phyloP scores from a whole-genome alignment of 2,888 invertebrate species.

The Sphecodes monilicornis region DNA sequence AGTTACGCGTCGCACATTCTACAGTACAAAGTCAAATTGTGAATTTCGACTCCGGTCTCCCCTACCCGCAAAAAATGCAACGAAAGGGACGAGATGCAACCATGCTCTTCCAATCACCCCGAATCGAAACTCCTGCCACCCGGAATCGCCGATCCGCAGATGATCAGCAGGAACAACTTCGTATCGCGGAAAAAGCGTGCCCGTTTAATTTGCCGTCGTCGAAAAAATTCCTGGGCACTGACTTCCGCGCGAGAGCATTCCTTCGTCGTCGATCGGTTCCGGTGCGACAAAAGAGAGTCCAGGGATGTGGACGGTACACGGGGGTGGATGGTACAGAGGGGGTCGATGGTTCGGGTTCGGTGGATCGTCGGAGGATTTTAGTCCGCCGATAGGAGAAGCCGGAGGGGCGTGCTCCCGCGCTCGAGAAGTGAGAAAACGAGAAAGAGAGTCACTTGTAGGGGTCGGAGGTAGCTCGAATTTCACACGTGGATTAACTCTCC shows the following conservation, averaged over 20 bases:
- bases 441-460: slow-evolving; percentile 63
- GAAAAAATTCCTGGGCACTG: slow-evolving; percentile 46
- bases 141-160: neutral
- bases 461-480: slow-evolving; percentile 78
- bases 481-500: slow-evolving; percentile 81
- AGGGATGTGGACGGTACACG: neutral
- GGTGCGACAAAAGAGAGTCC: slow-evolving; percentile 23
- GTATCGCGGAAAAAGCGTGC: slow-evolving; percentile 7
- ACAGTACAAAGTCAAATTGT: too few relatives aligned
- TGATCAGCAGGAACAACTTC: neutral
- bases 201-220: slow-evolving; percentile 47
- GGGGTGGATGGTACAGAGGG: neutral
- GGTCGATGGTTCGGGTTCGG: neutral
- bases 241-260: slow-evolving; percentile 59
- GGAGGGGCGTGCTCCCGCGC: neutral
- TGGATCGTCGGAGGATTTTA: slow-evolving; percentile 2
- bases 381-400: neutral
- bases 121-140: neutral
- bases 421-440: neutral
- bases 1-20: too few relatives aligned
- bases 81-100: too few relatives aligned
- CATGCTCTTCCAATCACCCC: neutral
- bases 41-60: too few relatives aligned
- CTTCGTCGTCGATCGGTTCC: slow-evolving; percentile 41
- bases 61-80: too few relatives aligned